Evolutionary conservation across 2,888 invertebrate species (phyloP), one percentile per base, ranked within the genome.

Genomic region (Polylopha cassiicola): DNA sequence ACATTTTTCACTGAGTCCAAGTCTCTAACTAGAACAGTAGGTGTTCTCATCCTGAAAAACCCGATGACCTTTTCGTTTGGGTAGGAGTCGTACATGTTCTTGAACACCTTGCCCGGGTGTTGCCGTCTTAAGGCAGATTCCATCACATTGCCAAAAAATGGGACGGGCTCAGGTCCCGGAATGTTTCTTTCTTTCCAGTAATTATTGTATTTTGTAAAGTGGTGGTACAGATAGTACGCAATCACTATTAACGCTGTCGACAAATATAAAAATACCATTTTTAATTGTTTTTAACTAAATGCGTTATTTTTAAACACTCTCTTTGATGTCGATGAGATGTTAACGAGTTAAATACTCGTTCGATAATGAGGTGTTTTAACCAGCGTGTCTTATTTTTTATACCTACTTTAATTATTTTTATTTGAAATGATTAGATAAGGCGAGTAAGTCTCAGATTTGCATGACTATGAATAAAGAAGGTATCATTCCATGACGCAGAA

Each of bases 51-150:
- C 38, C 39, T 44, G 8, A 39, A 64, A 4, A 55, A 34, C 2
- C 61, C 63, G 1, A 64, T 53, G 2, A 54, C 43, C 42, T 57
- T 61, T 39, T 61, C 61, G 3, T 58, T 37, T 3, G 53, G 48
- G 33, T 44, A 61, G 3, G 43, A 38, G 4, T 50, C 37, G 22
- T 59, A 61, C 11, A 55, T 39, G 7, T 55, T 42, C 17, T 50
- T 27, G 5, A 50, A 49, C 8, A 56, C 31, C 8, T 43, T 30
- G 3, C 48, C 44, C 2, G 53, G 14, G 4, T 49, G 43, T 27
- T 50, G 44, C 13, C 30, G 34, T 4, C 51, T 32, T 3, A 58
- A 10, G 6, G 47, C 28, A 2, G 43, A 39, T 7, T 58, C 52
- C 18, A 47, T 52, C 3, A 53, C 32, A 29, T 55, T 61, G 1